Evolutionary conservation across 2,113 vertebrate genomes (phyloP), one percentile per base, ranked within the genome.

Genomic region (Aptenodytes patagonicus): DNA sequence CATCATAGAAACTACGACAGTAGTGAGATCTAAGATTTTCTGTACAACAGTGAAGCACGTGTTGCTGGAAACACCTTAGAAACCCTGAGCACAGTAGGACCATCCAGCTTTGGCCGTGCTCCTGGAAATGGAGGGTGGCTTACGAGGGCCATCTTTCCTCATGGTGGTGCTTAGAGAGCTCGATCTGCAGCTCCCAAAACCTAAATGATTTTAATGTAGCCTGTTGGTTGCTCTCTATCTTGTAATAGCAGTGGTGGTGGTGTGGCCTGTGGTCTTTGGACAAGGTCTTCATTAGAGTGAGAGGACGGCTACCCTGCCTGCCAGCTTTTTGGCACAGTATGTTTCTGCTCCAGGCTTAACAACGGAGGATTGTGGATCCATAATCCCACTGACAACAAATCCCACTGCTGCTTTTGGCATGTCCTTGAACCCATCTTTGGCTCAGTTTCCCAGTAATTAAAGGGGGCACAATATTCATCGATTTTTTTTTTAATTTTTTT

Each of bases 391-490:
- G n/a, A 10, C n/a, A n/a, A 3, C 38, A 83, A 68, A 52, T 80
- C 55, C 49, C 60, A 42, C 40, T 76, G 60, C 26, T 73, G 55
- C 34, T 73, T 83, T 88, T 79, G 29, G 40, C 32, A 26, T 25
- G n/a, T 71, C 47, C 83, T 83, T 90, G 54, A 83, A 18, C 36
- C 32, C 17, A 5, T 54, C 55, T 26, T 76, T 87, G 69, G 88
- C 90, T 97, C 78, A 61, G 62, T 89, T 96, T 94, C 76, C 34
- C n/a, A 38, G 15, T 86, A 80, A 70, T 83, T 90, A 83, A 90
- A 73, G 25, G 18, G 16, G 18, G 54, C 8, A 21, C 20, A 49
- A 26, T 54, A 72, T 62, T 51, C 9, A 66, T 36, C 91, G 38
- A 36, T 36, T 36, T 36, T 36, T 36, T 36, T 36, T 36, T 36